These are phyloP conservation scores for Cydia pomonella DNA, from an alignment of 1,140 invertebrate species.

Conservation along the genomic window DNA sequence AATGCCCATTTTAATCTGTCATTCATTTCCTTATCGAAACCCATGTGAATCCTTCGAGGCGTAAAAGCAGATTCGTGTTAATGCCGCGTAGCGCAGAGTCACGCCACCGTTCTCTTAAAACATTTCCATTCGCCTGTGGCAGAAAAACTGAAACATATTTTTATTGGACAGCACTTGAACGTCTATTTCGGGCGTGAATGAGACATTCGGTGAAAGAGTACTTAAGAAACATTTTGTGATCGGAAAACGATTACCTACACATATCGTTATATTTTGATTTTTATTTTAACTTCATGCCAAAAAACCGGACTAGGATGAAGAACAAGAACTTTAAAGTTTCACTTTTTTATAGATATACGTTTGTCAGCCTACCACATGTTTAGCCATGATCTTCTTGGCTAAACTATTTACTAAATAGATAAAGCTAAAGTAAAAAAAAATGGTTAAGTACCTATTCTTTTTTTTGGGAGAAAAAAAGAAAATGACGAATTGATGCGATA, in stretches of 20 bases:
- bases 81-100: slow-evolving; percentile 39
- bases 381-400: too few species aligned
- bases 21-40: slow-evolving; percentile 41
- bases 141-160: slow-evolving; percentile 60
- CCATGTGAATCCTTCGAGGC: slow-evolving; percentile 53
- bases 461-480: too few species aligned
- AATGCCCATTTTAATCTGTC: slow-evolving; percentile 36
- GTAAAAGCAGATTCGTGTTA: slow-evolving; percentile 66
- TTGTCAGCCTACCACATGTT: too few species aligned
- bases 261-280: not conserved
- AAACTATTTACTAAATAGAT: too few species aligned
- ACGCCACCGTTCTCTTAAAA: slow-evolving; percentile 43
- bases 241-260: not conserved
- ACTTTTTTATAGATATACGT: too few species aligned
- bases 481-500: too few species aligned
- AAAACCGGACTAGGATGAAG: too few species aligned
- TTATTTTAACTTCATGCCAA: too few species aligned
- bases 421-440: too few species aligned
- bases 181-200: slow-evolving; percentile 44
- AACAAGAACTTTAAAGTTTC: too few species aligned
- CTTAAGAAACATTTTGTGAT: not conserved
- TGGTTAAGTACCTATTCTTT: too few species aligned
- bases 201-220: slow-evolving; percentile 28
- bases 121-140: slow-evolving; percentile 49
- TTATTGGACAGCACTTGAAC: slow-evolving; percentile 49